Conservation (phyloP, 2,113 vertebrate genomes). For the Corapipo altera region DNA sequence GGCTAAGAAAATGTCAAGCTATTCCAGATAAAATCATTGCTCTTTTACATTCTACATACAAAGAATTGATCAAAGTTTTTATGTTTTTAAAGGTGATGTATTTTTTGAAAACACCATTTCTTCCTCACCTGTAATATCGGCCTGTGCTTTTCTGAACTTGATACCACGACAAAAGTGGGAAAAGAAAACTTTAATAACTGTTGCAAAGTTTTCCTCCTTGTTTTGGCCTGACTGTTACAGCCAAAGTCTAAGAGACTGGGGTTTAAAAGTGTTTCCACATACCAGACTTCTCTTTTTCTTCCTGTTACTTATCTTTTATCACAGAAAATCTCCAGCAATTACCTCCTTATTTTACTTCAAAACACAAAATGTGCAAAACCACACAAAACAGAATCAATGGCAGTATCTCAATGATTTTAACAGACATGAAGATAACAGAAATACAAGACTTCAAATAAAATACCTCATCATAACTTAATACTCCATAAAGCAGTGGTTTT, state of each 20-base stretch:
- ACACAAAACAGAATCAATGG: neutral
- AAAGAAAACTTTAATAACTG: neutral
- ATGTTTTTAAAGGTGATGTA: neutral
- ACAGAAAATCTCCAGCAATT: neutral
- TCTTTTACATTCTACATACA: fast-evolving
- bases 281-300: neutral
- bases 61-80: neutral
- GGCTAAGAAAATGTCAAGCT: neutral
- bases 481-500: neutral
- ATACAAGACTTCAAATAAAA: neutral
- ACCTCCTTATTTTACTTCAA: neutral
- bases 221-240: neutral
- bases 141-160: neutral
- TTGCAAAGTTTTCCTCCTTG: neutral
- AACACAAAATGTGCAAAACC: neutral
- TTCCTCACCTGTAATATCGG: neutral
- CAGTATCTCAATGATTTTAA: neutral
- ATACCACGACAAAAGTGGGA: neutral
- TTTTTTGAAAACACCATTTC: neutral
- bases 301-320: neutral
- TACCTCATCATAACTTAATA: neutral
- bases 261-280: neutral
- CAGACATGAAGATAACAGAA: neutral
- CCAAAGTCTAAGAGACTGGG: neutral
- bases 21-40: neutral